Evolutionary conservation across 2,888 invertebrate genomes (phyloP), one percentile per base, ranked within the genome.

Genomic region (Tachystola acroxantha): DNA sequence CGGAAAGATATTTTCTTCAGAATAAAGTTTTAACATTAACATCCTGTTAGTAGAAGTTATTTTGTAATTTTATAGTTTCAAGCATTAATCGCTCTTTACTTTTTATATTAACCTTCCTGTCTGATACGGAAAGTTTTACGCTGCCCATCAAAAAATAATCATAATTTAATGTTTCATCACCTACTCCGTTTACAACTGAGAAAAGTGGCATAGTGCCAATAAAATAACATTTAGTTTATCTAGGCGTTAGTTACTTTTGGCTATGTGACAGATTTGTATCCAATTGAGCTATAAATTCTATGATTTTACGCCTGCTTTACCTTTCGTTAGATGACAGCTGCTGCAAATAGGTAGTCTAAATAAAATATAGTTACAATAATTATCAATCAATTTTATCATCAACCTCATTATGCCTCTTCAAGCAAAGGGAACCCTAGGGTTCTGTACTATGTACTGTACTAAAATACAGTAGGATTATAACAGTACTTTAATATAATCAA

Each of bases 181-280:
- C 22, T 26, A 31, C 25, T 35, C 39, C 34, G 22, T 31, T 37
- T 47, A 46, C 39, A 45, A 42, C 40, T 47, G 47, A 45, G 34
- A 42, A 46, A 39, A 29, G 36, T 57, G 59, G 63, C 55, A 33
- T 32, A 11, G 3, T 40, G 56, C 63, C 60, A 63, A 50, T 44
- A 40, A 52, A 42, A 45, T 41, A 49, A 46, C 43, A 53, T 59
- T 57, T 45, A 42, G 54, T 69, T 68, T 63, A 64, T 68, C 64
- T 72, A 71, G 62, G 58, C 70, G 67, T 66, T 67, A 39, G 47
- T 49, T 53, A 51, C 50, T 69, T 57, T 75, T 80, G 76, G 80
- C 79, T 53, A 46, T 43, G 52, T 57, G 58, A 64, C 73, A 66
- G 59, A 51, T 57, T 59, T 50, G 50, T 56, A 58, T 64, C 60